These are phyloP conservation scores for Oxyteleia sp. DNA, from an alignment of 2,888 invertebrate genomes.

Conservation along the genomic window DNA sequence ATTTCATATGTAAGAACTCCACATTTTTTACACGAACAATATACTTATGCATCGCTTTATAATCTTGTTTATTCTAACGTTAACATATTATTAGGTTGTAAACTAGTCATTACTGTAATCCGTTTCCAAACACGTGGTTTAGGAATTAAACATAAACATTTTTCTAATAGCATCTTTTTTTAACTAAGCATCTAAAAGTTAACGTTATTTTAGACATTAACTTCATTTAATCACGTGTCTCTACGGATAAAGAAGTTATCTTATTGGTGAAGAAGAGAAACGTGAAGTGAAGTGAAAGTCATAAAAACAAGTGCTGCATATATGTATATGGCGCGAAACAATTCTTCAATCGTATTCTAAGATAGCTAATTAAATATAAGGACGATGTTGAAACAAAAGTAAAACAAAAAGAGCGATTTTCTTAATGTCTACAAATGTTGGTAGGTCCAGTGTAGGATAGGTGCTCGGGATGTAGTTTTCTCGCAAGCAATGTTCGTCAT, in stretches of 20 bases:
- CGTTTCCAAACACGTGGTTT: no score
- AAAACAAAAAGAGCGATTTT: slow-evolving; percentile 57
- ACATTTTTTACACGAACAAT: no score
- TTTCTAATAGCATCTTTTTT: no score
- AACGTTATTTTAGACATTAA: slow-evolving; percentile 57
- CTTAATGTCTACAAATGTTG: slow-evolving; percentile 69
- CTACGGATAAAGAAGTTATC: slow-evolving; percentile 36
- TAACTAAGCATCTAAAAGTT: no score
- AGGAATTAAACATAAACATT: no score
- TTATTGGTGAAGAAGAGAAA: slow-evolving; percentile 49
- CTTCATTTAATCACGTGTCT: slow-evolving; percentile 61
- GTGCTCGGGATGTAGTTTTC: slow-evolving; percentile 38
- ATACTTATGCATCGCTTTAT: no score
- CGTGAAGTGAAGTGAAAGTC: slow-evolving; percentile 72
- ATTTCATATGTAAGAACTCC: no score
- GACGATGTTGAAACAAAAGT: slow-evolving; percentile 38
- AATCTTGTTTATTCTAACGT: no score
- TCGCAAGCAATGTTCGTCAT: slow-evolving; percentile 46
- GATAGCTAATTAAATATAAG: slow-evolving; percentile 62
- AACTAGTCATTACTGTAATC: no score
- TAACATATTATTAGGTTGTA: no score
- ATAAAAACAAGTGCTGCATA: slow-evolving; percentile 65
- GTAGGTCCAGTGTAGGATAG: slow-evolving; percentile 64
- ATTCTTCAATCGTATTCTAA: slow-evolving; percentile 67
- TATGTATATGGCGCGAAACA: slow-evolving; percentile 64